Conservation (phyloP, 2,797 vertebrate genomes). For the Heterohyrax brucei region DNA sequence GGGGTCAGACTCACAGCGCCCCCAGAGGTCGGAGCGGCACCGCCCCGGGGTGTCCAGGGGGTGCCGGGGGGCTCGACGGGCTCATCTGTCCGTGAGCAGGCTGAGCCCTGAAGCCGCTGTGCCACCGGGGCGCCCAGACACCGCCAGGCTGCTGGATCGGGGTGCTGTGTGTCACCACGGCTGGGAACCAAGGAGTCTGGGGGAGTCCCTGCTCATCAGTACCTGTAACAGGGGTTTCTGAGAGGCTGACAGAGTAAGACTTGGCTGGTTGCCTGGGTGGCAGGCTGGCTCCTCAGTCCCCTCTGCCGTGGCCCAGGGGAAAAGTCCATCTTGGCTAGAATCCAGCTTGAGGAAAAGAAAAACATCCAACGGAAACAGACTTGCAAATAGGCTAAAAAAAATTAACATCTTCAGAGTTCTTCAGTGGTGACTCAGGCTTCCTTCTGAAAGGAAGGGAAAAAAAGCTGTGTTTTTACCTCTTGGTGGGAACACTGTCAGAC, state of each 20-base stretch:
- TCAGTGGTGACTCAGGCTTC: constrained; percentile 28
- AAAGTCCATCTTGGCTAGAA: constrained; percentile 16
- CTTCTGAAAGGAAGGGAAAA: neutral
- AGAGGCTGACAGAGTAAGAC: neutral
- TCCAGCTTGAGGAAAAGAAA: constrained; percentile 21
- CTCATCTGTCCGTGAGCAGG: too few relatives aligned
- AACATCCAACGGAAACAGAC: neutral
- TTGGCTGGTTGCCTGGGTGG: neutral
- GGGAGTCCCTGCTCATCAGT: neutral
- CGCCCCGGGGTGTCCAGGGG: too few relatives aligned
- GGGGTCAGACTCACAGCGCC: too few relatives aligned
- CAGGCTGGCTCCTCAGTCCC: rapidly evolving
- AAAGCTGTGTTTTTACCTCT: neutral
- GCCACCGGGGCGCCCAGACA: too few relatives aligned
- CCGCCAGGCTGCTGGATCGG: neutral
- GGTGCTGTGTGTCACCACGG: neutral
- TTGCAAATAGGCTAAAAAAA: neutral
- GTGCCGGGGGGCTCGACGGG: too few relatives aligned
- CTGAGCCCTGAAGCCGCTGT: too few relatives aligned
- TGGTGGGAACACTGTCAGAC: neutral
- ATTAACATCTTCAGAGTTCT: neutral
- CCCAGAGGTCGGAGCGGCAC: too few relatives aligned
- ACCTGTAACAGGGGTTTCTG: neutral
- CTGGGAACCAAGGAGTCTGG: neutral
- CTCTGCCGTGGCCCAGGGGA: neutral